Evolutionary conservation across 2,113 vertebrate genomes (phyloP).

Genomic region (Hydrochoerus hydrochaeris): DNA sequence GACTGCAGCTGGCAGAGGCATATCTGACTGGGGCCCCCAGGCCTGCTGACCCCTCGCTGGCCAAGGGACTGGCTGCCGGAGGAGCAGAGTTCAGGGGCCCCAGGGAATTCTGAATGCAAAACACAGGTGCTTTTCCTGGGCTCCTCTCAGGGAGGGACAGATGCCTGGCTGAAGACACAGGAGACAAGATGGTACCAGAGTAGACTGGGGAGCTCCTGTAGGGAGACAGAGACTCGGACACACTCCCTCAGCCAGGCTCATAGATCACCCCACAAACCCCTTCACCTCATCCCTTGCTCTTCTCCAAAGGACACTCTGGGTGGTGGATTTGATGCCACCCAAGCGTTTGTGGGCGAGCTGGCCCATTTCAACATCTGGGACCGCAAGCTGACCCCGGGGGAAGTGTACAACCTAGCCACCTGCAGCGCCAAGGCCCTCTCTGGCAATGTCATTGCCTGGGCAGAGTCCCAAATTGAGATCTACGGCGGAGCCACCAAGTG

Average conservation of each 20-base stretch:
- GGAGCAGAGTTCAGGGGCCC: neutral
- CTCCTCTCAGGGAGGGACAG: neutral
- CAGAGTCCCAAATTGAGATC: constrained; percentile 94
- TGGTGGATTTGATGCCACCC: constrained; percentile 97
- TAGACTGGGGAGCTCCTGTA: accelerated
- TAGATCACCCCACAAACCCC: accelerated
- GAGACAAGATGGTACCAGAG: neutral
- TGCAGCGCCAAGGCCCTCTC: constrained; percentile 93
- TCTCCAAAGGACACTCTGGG: constrained; percentile 93
- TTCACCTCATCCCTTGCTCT: neutral
- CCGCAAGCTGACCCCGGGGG: constrained; percentile 92
- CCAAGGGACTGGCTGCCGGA: neutral
- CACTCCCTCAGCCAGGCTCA: too few relatives aligned
- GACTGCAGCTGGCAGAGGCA: neutral
- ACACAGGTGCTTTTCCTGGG: neutral
- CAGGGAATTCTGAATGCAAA: too few relatives aligned
- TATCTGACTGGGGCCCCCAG: neutral
- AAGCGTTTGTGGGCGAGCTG: constrained; percentile 96
- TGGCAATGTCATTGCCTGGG: constrained; percentile 97
- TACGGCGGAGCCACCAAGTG: constrained; percentile 97
- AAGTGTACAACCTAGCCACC: constrained; percentile 96
- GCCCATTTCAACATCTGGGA: constrained; percentile 98
- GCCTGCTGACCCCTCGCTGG: neutral
- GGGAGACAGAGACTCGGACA: neutral
- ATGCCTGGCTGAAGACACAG: neutral